Evolutionary conservation across 2,113 vertebrate species (phyloP).

Genomic region (Neolamprologus sp.): DNA sequence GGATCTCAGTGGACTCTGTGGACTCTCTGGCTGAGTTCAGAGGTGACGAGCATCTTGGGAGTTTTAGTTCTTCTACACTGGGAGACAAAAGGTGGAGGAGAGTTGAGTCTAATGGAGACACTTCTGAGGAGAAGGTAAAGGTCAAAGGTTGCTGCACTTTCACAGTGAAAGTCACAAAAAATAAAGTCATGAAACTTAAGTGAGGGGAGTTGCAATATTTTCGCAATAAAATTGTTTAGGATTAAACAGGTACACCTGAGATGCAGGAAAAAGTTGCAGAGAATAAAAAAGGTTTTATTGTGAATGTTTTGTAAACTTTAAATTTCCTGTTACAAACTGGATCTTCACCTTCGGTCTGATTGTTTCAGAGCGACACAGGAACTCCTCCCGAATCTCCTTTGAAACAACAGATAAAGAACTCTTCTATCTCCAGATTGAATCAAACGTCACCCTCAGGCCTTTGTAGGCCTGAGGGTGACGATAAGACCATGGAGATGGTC

Average conservation of each 20-base stretch:
- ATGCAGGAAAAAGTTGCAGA: neutral
- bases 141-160: neutral
- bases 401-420: neutral
- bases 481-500: neutral
- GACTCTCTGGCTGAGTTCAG: conserved; percentile 25
- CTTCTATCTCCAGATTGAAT: neutral
- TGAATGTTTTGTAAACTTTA: neutral
- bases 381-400: neutral
- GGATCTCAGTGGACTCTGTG: neutral
- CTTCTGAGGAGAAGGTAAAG: neutral
- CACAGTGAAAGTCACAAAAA: neutral
- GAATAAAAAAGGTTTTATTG: neutral
- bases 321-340: neutral
- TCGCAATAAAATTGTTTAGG: neutral
- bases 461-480: neutral
- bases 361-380: neutral
- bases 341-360: neutral
- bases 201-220: neutral
- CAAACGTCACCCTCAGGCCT: neutral
- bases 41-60: neutral
- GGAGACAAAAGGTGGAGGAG: neutral
- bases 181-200: neutral
- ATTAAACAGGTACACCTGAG: neutral
- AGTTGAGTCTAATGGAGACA: neutral
- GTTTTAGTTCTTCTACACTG: neutral